Evolutionary conservation across 2,113 vertebrate species (phyloP).

Genomic region (Athene cunicularia): DNA sequence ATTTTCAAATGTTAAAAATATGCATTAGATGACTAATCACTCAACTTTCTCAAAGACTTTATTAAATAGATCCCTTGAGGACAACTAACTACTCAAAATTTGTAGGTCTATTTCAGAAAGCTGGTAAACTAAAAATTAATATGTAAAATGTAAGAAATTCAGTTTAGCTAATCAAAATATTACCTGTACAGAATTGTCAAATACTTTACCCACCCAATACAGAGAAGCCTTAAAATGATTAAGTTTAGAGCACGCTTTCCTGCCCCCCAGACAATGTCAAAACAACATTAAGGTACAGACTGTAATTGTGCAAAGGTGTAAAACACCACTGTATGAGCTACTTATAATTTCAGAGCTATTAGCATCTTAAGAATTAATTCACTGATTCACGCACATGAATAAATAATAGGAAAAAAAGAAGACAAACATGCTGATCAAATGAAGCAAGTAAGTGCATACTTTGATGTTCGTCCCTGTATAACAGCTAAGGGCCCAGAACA

Average conservation of each 20-base stretch:
- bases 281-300: background rate
- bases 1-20: constrained; percentile 28
- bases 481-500: constrained; percentile 92
- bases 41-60: background rate
- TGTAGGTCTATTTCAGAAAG: background rate
- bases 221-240: background rate
- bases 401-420: background rate
- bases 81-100: background rate
- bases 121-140: background rate
- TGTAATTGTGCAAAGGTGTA: background rate
- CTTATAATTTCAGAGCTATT: background rate
- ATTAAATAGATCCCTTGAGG: background rate
- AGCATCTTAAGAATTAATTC: background rate
- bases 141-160: background rate
- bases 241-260: background rate
- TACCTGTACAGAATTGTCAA: background rate
- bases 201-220: background rate
- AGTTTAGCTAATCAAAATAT: background rate
- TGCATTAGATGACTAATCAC: background rate
- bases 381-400: background rate
- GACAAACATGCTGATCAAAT: rapidly evolving
- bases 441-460: constrained; percentile 72
- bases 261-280: background rate
- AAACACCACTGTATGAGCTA: background rate
- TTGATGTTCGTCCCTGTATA: constrained; percentile 92